Evolutionary conservation across 2,113 vertebrate genomes (phyloP).

Genomic region (Pogona vitticeps): DNA sequence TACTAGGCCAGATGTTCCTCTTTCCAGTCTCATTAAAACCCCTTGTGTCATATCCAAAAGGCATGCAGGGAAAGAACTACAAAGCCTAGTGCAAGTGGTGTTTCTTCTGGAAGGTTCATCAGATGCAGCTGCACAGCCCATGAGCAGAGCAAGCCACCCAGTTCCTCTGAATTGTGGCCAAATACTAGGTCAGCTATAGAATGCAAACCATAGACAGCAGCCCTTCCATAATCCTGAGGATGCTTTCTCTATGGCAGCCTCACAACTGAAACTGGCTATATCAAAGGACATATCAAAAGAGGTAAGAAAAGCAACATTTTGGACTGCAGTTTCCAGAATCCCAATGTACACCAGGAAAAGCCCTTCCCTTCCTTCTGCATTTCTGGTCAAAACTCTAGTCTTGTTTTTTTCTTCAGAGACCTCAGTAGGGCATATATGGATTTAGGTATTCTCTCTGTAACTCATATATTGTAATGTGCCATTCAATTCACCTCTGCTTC

Average conservation of each 20-base stretch:
- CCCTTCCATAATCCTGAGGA: not conserved
- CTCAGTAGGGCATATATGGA: not conserved
- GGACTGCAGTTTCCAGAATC: too few relatives aligned
- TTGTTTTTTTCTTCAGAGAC: not conserved
- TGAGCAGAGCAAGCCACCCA: not conserved
- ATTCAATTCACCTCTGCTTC: not conserved
- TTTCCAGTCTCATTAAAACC: slow-evolving; percentile 47
- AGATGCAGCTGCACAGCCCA: not conserved
- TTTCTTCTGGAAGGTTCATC: too few relatives aligned
- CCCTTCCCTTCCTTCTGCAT: too few relatives aligned
- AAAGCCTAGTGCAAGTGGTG: not conserved
- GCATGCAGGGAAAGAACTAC: slow-evolving; percentile 1
- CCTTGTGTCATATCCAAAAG: not conserved
- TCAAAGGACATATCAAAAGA: not conserved
- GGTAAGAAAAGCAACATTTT: too few relatives aligned
- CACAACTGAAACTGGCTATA: not conserved
- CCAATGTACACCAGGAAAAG: too few relatives aligned
- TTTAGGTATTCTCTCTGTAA: not conserved
- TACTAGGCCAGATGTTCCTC: slow-evolving; percentile 61
- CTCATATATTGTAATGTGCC: not conserved
- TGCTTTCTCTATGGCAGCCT: not conserved
- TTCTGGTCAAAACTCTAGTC: not conserved
- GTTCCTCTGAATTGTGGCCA: not conserved
- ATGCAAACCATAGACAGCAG: not conserved
- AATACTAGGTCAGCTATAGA: not conserved